phyloP scores from a whole-genome alignment of 2,888 invertebrate species.

The Galerucella pusilla region DNA sequence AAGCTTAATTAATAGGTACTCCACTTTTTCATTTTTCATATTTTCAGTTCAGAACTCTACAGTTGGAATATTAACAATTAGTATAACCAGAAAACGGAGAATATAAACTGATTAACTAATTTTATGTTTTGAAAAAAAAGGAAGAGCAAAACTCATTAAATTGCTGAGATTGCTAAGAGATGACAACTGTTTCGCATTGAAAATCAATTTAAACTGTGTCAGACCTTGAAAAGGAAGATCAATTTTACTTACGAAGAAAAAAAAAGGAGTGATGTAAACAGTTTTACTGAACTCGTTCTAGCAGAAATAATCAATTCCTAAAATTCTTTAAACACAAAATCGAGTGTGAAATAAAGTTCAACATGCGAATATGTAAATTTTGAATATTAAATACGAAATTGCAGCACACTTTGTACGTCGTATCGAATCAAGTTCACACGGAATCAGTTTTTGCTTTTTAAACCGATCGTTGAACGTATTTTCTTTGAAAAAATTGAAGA shows the following conservation, averaged over 20 bases:
- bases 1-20: too few species aligned
- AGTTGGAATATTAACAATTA: too few species aligned
- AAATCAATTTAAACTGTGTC: slow-evolving; percentile 8
- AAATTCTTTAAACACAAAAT: slow-evolving; percentile 21
- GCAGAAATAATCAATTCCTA: slow-evolving; percentile 25
- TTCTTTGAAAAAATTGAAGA: not conserved
- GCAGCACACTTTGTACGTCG: slow-evolving; percentile 36
- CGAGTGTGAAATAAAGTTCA: slow-evolving; percentile 30
- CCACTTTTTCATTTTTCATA: too few species aligned
- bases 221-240: not conserved
- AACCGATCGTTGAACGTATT: slow-evolving; percentile 5
- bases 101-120: too few species aligned
- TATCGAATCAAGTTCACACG: slow-evolving; percentile 29
- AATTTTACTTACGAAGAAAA: not conserved
- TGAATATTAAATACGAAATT: slow-evolving; percentile 38
- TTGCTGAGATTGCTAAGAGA: not conserved
- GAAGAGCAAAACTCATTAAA: not conserved
- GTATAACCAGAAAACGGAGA: too few species aligned
- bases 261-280: slow-evolving; percentile 1
- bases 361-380: slow-evolving; percentile 42
- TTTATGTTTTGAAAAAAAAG: not conserved
- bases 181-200: not conserved
- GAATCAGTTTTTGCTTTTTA: slow-evolving; percentile 1
- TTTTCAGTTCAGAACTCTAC: too few species aligned
- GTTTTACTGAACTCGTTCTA: slow-evolving; percentile 7